Percentiles rank a stretch among this genome's conserved stretches.
These are phyloP conservation scores for Agrilus cyanescens DNA, from an alignment of 2,888 invertebrate species.

Conservation along the genomic window DNA sequence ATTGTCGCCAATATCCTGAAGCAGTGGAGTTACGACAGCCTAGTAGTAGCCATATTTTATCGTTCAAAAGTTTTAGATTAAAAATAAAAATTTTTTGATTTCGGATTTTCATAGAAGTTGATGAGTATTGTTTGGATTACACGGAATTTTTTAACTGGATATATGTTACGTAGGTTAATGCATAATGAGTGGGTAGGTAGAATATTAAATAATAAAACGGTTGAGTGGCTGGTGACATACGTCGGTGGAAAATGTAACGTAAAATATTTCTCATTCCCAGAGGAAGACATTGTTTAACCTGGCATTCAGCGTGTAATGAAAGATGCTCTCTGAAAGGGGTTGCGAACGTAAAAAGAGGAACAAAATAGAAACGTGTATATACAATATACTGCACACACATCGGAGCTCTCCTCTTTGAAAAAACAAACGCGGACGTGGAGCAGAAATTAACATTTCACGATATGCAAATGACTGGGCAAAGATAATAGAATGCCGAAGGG, in stretches of 20 bases:
- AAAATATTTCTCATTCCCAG: conserved; percentile 11
- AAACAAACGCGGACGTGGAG: conserved; percentile 24
- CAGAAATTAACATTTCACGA: conserved; percentile 26
- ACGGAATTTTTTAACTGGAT: too few relatives aligned
- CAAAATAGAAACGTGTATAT: conserved; percentile 20
- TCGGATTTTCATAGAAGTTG: too few relatives aligned
- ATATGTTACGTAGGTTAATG: too few relatives aligned
- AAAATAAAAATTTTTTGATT: too few relatives aligned
- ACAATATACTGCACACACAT: not conserved
- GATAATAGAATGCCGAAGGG: conserved; percentile 19
- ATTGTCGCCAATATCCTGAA: too few relatives aligned
- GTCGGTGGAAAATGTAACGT: conserved; percentile 4
- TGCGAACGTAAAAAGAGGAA: conserved; percentile 19
- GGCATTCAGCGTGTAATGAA: conserved; percentile 22
- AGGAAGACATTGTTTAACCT: conserved; percentile 20
- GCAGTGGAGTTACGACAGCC: too few relatives aligned
- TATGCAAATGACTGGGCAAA: conserved; percentile 27
- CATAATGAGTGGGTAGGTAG: too few relatives aligned
- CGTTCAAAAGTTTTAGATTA: too few relatives aligned
- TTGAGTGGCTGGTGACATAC: too few relatives aligned
- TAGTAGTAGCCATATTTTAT: too few relatives aligned
- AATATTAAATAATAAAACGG: too few relatives aligned
- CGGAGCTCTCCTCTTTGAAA: conserved; percentile 14
- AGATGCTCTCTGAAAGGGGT: conserved; percentile 22
- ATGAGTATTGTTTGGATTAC: too few relatives aligned